Evolutionary conservation across 1,140 invertebrate species (phyloP).

Genomic region (Parasteatoda tepidariorum): DNA sequence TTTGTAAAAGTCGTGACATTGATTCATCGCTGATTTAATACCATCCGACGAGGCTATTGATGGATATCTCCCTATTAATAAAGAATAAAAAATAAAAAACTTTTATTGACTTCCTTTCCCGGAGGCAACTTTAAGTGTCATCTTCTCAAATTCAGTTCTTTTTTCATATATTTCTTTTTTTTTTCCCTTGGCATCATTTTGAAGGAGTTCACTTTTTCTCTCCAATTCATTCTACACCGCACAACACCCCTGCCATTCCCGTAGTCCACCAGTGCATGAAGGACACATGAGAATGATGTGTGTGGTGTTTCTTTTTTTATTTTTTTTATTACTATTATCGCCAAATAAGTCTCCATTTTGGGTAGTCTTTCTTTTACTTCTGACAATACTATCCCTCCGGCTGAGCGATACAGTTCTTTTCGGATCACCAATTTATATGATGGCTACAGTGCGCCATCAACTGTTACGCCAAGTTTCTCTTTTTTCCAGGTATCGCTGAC

Average conservation of each 20-base stretch:
- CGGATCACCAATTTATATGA: conserved; percentile 49
- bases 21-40: no score
- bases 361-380: background rate
- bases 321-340: background rate
- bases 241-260: conserved; percentile 23
- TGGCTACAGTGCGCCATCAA: conserved; percentile 22
- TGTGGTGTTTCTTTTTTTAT: background rate
- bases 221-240: background rate
- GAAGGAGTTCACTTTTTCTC: background rate
- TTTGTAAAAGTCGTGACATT: no score
- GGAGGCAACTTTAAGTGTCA: conserved; percentile 11
- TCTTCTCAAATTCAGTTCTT: conserved; percentile 11
- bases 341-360: background rate
- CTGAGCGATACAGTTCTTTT: conserved; percentile 16
- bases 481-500: background rate
- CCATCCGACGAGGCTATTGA: no score
- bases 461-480: conserved; percentile 4
- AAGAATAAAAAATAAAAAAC: no score
- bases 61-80: no score
- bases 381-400: conserved; percentile 12
- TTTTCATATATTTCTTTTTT: no score
- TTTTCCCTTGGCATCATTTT: no score
- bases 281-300: background rate
- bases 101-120: background rate
- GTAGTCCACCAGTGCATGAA: conserved; percentile 34